Percentiles rank a stretch among this genome's conserved stretches.
Conservation (phyloP, 2,888 invertebrate genomes). For the Abrostola triplasia region DNA sequence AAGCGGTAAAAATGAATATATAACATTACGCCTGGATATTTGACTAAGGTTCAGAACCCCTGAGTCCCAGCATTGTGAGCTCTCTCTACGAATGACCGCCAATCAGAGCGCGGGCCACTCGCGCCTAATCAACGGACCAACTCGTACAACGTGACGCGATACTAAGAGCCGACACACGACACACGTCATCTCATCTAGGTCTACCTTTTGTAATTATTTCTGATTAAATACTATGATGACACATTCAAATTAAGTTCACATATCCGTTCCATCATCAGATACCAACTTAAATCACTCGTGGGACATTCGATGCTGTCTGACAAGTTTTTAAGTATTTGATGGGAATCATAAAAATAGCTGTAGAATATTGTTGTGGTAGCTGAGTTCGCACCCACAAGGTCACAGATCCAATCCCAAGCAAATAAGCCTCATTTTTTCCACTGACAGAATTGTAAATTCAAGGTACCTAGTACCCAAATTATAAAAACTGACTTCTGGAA, state of each 20-base stretch:
- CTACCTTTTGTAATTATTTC: background rate
- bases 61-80: slow-evolving; percentile 55
- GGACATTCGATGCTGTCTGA: background rate
- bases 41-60: slow-evolving; percentile 47
- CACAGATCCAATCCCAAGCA: too few species aligned
- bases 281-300: too few species aligned
- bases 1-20: slow-evolving; percentile 1
- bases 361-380: too few species aligned
- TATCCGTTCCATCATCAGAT: too few species aligned
- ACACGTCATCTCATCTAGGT: slow-evolving; percentile 31
- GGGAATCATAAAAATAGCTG: too few species aligned
- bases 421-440: too few species aligned
- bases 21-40: slow-evolving; percentile 19
- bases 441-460: too few species aligned
- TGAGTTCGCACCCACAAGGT: too few species aligned
- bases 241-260: slow-evolving; percentile 15
- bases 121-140: slow-evolving; percentile 60
- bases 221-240: background rate
- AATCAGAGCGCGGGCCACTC: slow-evolving; percentile 64
- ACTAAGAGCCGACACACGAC: slow-evolving; percentile 16
- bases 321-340: background rate
- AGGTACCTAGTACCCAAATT: too few species aligned
- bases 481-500: too few species aligned
- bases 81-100: slow-evolving; percentile 54
- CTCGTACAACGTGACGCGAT: slow-evolving; percentile 43